Percentiles rank a stretch among this genome's conserved stretches.
phyloP scores from a whole-genome alignment of 2,888 invertebrate species.

The Drosophila multiciliata region DNA sequence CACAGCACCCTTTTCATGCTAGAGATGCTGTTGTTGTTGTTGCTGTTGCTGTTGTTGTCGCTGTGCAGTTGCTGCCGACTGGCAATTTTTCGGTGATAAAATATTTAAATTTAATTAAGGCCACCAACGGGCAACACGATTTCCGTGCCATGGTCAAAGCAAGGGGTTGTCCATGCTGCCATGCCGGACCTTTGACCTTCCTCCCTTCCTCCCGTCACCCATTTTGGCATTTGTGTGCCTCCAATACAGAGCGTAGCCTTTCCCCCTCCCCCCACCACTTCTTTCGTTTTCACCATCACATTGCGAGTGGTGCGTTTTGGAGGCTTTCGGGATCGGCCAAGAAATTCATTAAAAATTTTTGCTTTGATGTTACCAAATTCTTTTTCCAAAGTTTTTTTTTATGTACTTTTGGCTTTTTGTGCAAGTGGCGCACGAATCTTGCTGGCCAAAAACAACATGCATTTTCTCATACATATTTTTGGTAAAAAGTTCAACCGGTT shows the following conservation, averaged over 20 bases:
- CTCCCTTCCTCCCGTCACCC: conserved; percentile 4
- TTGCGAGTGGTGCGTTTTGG: conserved; percentile 70
- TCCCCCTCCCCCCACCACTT: background rate
- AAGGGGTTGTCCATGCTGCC: conserved; percentile 29
- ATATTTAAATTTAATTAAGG: conserved; percentile 85
- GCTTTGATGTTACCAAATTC: conserved; percentile 80
- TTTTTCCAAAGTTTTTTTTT: conserved; percentile 71
- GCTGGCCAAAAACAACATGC: conserved; percentile 42
- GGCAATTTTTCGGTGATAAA: conserved; percentile 84
- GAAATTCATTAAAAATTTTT: conserved; percentile 79
- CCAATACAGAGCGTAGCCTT: background rate
- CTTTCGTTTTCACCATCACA: conserved; percentile 12
- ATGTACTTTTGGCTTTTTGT: conserved; percentile 54
- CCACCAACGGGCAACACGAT: conserved; percentile 82
- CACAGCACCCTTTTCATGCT: conserved; percentile 75
- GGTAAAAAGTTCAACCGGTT: conserved; percentile 42
- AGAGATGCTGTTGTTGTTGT: conserved; percentile 38
- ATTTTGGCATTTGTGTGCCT: conserved; percentile 17
- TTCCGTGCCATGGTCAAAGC: conserved; percentile 72
- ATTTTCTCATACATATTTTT: conserved; percentile 43
- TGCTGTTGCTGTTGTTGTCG: conserved; percentile 64
- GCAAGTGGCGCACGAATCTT: conserved; percentile 36
- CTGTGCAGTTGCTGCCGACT: conserved; percentile 77
- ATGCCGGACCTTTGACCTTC: conserved; percentile 64
- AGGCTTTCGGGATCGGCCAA: conserved; percentile 68